Percentiles rank a stretch among this genome's conserved stretches.
These are phyloP conservation scores for Pipa parva DNA, from an alignment of 2,113 vertebrate genomes.

Conservation along the genomic window DNA sequence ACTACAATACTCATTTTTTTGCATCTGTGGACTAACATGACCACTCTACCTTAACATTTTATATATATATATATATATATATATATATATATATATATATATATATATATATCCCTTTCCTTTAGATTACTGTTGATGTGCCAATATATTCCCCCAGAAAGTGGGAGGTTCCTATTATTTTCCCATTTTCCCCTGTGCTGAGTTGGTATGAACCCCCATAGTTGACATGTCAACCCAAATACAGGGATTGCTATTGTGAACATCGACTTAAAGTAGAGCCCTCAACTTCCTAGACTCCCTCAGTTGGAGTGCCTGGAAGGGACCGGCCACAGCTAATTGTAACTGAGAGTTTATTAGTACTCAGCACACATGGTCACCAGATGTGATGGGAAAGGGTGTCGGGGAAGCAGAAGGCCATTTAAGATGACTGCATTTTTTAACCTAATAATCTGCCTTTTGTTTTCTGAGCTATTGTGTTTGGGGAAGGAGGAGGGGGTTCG, in stretches of 20 bases:
- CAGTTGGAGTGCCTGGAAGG: conserved; percentile 61
- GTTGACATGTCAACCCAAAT: neutral
- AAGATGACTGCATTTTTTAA: conserved; percentile 60
- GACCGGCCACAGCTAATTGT: conserved; percentile 86
- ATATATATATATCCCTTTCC: too few relatives aligned
- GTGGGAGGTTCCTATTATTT: neutral
- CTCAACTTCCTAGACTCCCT: too few relatives aligned
- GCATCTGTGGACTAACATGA: too few relatives aligned
- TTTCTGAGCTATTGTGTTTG: conserved; percentile 74
- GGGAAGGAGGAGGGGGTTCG: conserved; percentile 48
- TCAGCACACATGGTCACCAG: conserved; percentile 93
- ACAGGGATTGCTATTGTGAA: conserved; percentile 49
- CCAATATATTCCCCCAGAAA: neutral
- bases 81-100: neutral
- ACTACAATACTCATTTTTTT: too few relatives aligned
- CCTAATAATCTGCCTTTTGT: conserved; percentile 92
- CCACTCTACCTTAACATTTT: too few relatives aligned
- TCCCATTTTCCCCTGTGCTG: neutral
- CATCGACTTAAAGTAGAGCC: too few relatives aligned
- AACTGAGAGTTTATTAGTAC: conserved; percentile 92
- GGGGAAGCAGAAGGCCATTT: conserved; percentile 57
- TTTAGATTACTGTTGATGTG: neutral
- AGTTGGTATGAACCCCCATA: neutral
- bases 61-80: too few relatives aligned
- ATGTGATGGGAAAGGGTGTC: conserved; percentile 78